Base-by-base conservation (phyloP, 2,888 invertebrate species). In the Glaucopsyche alexis region DNA sequence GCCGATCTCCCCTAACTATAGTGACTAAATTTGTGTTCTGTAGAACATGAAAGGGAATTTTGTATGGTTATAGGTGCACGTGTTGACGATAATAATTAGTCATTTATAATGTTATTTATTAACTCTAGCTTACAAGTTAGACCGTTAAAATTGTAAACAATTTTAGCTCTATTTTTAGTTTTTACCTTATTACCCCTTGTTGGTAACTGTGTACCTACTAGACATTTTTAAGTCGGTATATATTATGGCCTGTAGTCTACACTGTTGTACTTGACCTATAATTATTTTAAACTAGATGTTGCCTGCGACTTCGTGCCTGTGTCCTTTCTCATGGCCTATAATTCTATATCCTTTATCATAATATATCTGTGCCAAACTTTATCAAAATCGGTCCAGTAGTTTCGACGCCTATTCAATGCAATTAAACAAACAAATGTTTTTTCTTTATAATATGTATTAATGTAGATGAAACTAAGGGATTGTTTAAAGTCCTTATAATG, bases 1-100 rank as follows among this genome's bases (percentile, higher is more conserved):
- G n/a, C 47, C 47, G 19, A 69, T 69, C 47, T 69, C 19, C 47
- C 47, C 47, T 29, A 67, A 69, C 49, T 3, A 29, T 29, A 13
- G 29, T 38, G 60, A 60, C 60, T 60, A 60, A 69, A 29, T 29
- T 69, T 7, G 47, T 69, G 49, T 13, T 49, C 47, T 19, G 47
- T 47, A 45, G 13, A 14, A 69, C 69, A 69, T 45, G 29, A 69
- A 69, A 69, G 69, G 29, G 29, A 29, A 19, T 29, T 69, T 49
- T 49, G 69, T 69, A 47, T 69, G 2, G 29, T 29, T 29, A 42
- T 8, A 42, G 1, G 29, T 29, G 49, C 47, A 47, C 69, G 69
- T 69, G 69, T 45, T 29, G 60, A 60, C 13, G 1, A 13, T 69
- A 19, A 13, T 69, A 19, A 29, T 69, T 29, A 45, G 69, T 69